These are phyloP conservation scores for Exaiptasia diaphana DNA, from an alignment of 64 coral and sea anemone species.

Conservation along the genomic window DNA sequence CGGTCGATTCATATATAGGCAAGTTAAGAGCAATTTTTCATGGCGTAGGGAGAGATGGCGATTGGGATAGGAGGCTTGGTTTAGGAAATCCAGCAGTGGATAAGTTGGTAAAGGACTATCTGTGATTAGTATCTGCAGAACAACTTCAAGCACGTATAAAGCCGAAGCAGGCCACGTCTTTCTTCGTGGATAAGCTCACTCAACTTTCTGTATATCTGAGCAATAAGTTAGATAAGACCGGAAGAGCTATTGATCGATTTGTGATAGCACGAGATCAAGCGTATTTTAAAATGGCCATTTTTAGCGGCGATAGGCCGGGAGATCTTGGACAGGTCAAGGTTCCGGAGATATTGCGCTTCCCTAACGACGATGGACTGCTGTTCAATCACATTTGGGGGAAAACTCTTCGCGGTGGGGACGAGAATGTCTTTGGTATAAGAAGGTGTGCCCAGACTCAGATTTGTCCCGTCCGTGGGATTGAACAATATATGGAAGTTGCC, in stretches of 20 bases:
- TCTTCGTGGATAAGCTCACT: constrained; percentile 9
- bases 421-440: constrained; percentile 1
- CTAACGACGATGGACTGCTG: constrained; percentile 2
- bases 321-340: constrained; percentile 22
- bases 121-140: background rate
- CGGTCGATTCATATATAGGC: constrained; percentile 45
- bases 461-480: background rate
- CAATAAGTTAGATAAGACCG: background rate
- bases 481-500: background rate
- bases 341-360: constrained; percentile 13
- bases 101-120: constrained; percentile 31
- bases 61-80: constrained; percentile 6
- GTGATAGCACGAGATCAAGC: constrained; percentile 29
- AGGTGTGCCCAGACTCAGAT: background rate
- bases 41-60: background rate
- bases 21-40: constrained; percentile 36
- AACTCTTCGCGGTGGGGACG: constrained; percentile 2
- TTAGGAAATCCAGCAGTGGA: constrained; percentile 44
- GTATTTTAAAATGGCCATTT: constrained; percentile 5
- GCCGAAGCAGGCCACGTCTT: constrained; percentile 6
- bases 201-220: background rate
- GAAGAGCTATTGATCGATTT: background rate
- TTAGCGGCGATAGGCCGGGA: background rate
- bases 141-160: constrained; percentile 29
- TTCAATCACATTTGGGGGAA: constrained; percentile 31